Evolutionary conservation across 1,140 invertebrate species (phyloP).

Genomic region (Micrasema minimum): DNA sequence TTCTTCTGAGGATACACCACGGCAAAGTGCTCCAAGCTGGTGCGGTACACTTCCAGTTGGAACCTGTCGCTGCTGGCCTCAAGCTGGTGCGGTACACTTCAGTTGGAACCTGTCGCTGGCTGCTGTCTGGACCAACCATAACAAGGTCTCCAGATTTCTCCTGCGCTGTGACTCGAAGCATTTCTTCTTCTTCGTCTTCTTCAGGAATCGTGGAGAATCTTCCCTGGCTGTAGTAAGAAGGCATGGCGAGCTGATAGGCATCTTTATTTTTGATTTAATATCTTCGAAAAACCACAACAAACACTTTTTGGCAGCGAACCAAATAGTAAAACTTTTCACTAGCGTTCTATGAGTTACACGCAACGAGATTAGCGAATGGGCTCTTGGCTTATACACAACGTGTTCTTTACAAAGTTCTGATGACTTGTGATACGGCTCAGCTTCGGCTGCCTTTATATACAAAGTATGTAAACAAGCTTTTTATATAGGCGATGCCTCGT

Average conservation of each 20-base stretch:
- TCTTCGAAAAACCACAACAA: not conserved
- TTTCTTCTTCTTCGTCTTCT: constrained; percentile 55
- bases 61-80: constrained; percentile 74
- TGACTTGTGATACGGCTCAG: constrained; percentile 3
- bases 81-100: constrained; percentile 74
- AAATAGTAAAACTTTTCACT: constrained; percentile 9
- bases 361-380: not conserved
- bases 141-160: constrained; percentile 73
- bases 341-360: not conserved
- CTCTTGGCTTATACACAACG: not conserved
- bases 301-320: constrained; percentile 1
- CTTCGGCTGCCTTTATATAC: not conserved
- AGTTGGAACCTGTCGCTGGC: constrained; percentile 71
- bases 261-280: not conserved
- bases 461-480: no score
- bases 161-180: constrained; percentile 67
- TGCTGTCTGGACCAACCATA: constrained; percentile 68
- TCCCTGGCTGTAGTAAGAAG: constrained; percentile 43
- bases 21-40: constrained; percentile 74
- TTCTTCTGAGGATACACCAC: constrained; percentile 75
- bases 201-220: constrained; percentile 41
- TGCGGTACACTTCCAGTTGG: constrained; percentile 74
- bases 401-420: not conserved
- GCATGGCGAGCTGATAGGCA: constrained; percentile 50
- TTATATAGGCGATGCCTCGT: constrained; percentile 33